These are phyloP conservation scores for Percina caprodes DNA, from an alignment of 2,113 vertebrate genomes.

Conservation along the genomic window DNA sequence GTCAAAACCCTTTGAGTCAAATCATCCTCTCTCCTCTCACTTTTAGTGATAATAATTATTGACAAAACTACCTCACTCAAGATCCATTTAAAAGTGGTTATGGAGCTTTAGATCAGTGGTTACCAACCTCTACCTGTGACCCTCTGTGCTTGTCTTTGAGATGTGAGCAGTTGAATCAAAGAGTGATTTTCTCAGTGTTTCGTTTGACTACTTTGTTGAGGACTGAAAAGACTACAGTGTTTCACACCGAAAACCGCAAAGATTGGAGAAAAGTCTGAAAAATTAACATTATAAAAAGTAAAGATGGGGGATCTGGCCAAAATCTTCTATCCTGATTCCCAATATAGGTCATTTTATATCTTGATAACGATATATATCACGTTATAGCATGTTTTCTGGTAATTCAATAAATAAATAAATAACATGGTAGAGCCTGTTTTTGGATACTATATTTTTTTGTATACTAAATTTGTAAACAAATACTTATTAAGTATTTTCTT, in stretches of 20 bases:
- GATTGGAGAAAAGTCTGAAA: background rate
- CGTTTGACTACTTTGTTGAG: background rate
- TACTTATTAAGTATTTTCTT: no score
- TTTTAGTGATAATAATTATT: background rate
- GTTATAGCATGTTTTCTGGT: no score
- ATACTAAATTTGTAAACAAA: no score
- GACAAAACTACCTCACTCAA: background rate
- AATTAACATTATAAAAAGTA: background rate
- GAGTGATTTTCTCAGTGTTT: background rate
- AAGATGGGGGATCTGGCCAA: no score
- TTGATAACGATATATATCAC: no score
- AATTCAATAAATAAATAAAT: no score
- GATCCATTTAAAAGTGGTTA: background rate
- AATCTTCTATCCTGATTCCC: no score
- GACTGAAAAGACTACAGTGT: no score
- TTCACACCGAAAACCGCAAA: background rate
- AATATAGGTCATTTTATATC: no score
- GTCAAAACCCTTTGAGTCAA: background rate
- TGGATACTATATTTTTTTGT: no score
- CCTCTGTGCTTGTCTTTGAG: background rate
- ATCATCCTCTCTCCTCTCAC: background rate
- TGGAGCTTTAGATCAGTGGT: background rate
- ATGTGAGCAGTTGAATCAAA: background rate
- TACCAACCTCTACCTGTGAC: no score
- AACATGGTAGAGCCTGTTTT: no score